Percentiles rank a stretch among this genome's conserved stretches.
phyloP scores from a whole-genome alignment of 2,113 vertebrate genomes.

The Petromus typicus region DNA sequence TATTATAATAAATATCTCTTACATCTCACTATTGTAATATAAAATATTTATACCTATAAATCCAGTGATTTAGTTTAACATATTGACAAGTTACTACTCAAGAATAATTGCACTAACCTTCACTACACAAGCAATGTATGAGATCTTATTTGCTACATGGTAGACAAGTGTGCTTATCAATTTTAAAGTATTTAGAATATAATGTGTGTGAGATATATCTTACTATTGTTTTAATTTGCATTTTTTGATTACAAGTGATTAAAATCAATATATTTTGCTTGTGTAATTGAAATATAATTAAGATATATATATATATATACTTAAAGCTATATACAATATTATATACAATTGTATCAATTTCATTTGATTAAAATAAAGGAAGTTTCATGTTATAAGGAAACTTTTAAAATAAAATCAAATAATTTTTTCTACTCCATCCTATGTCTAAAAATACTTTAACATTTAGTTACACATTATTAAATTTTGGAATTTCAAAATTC shows the following conservation, averaged over 20 bases:
- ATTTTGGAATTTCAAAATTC: background rate
- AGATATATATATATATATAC: background rate
- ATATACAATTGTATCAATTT: background rate
- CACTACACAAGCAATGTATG: background rate
- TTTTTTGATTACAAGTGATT: background rate
- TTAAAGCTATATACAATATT: background rate
- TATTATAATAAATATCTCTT: background rate
- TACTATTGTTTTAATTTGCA: background rate
- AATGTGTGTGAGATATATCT: background rate
- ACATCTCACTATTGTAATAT: background rate
- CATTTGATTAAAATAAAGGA: background rate
- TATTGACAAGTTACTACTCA: background rate
- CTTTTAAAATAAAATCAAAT: background rate
- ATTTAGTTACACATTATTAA: background rate
- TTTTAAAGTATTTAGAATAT: background rate
- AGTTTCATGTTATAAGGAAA: conserved; percentile 5
- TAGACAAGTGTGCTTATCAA: background rate
- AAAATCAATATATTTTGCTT: background rate
- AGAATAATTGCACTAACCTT: background rate
- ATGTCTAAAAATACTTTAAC: background rate
- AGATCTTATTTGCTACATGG: background rate
- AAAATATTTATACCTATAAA: background rate
- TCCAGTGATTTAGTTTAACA: background rate
- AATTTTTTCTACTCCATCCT: background rate
- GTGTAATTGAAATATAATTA: background rate